A percentile compares a stretch with the other conserved stretches of the same genome.
Evolutionary conservation across 2,888 invertebrate genomes (phyloP).

Genomic region (Andrena praecox): DNA sequence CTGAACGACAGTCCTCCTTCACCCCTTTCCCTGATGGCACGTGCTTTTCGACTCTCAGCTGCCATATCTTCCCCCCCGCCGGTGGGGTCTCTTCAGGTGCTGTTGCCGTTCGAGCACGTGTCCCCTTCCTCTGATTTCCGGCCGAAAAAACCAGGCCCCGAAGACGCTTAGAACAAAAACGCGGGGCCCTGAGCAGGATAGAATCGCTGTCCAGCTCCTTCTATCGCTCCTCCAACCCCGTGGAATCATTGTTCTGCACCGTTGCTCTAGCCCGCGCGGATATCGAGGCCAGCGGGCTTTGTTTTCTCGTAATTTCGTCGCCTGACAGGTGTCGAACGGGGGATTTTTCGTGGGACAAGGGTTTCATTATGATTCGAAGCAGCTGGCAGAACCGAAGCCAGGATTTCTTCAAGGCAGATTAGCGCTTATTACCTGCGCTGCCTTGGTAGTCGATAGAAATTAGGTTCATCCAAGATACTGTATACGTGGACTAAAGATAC

Average conservation of each 20-base stretch:
- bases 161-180: conserved; percentile 66
- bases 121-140: conserved; percentile 66
- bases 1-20: conserved; percentile 43
- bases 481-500: neutral
- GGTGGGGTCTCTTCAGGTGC: conserved; percentile 63
- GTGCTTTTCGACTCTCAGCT: conserved; percentile 71
- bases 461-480: neutral
- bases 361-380: neutral
- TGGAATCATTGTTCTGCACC: conserved; percentile 45
- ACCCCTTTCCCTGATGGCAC: conserved; percentile 66
- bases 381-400: neutral
- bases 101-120: conserved; percentile 66
- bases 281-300: conserved; percentile 39
- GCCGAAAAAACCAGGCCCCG: conserved; percentile 49
- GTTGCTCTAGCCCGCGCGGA: conserved; percentile 11
- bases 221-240: conserved; percentile 23
- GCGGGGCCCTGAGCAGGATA: conserved; percentile 19
- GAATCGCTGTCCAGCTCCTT: conserved; percentile 28
- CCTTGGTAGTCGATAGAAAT: neutral
- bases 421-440: neutral
- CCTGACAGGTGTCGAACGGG: conserved; percentile 2
- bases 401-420: neutral
- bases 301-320: conserved; percentile 23
- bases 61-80: conserved; percentile 52
- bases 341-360: conserved; percentile 9